Base-by-base conservation (phyloP, 2,888 invertebrate species). In the Eupithecia inturbata region DNA sequence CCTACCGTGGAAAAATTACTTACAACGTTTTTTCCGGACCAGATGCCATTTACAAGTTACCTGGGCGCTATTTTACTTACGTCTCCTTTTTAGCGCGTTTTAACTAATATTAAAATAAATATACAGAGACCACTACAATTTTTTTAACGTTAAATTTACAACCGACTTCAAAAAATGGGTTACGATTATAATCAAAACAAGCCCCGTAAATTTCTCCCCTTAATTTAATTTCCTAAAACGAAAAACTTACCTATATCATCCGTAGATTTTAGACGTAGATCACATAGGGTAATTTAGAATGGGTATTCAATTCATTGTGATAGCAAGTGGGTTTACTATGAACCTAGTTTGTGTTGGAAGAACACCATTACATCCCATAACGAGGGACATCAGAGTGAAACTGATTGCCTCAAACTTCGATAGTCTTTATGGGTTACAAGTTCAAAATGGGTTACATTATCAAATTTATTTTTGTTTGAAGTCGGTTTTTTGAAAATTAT, bases 1-100 rank as follows among this genome's bases (percentile, higher is more conserved):
- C 92, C 91, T 88, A 92, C 91, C 91, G 87, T 85, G 71, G 71
- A 72, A 69, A 73, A 67, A 49, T 73, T 83, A 86, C 78, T 76
- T 73, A 76, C 72, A 66, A 60, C 26, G 57, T 57, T 57, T 57
- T 53, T 68, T 77, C 80, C 74, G 78, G 78, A 80, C 75, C 78
- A 82, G 83, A 73, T 76, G 77, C 72, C 60, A 75, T 68, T 75
- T 57, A 73, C 63, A 75, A 80, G 68, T 53, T 78, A 81, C 82
- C 81, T 81, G 79, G 73, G 79, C 79, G 78, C 79, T 73, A n/a
- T 76, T 53, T 57, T 79, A 78, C 79, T 79, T 79, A 79, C 79
- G 53, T 72, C 71, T 76, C 79, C 70, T 62, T 26, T 57, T 26
- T 60, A 73, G 79, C 79, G 79, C 79, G 31, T 60, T 74, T 73